Evolutionary conservation across 2,113 vertebrate genomes (phyloP).

Genomic region (Coptodon bakossiorum): DNA sequence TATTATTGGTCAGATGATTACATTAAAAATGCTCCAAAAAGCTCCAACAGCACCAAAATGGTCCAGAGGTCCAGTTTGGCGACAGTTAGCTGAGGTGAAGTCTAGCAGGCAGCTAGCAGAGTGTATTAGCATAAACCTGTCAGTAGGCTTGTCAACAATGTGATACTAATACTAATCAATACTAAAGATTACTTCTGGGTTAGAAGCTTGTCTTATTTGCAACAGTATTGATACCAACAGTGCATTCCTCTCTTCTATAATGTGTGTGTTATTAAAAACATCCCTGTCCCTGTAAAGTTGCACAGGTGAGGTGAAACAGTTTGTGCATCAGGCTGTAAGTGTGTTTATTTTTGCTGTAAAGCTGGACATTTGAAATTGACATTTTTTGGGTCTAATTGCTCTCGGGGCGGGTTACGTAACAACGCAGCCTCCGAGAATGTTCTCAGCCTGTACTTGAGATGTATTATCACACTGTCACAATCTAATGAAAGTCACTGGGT

Average conservation of each 20-base stretch:
- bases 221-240: background rate
- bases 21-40: background rate
- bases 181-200: accelerated
- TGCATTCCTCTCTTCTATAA: background rate
- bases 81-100: background rate
- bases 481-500: background rate
- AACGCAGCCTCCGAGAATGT: background rate
- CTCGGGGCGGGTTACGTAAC: background rate
- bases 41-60: background rate
- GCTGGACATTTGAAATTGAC: background rate
- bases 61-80: background rate
- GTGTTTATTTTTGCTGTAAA: background rate
- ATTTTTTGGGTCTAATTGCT: background rate
- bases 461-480: background rate
- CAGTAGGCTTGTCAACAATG: background rate
- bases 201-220: background rate
- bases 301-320: accelerated
- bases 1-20: background rate
- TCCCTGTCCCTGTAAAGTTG: background rate
- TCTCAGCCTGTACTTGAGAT: background rate
- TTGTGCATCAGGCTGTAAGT: background rate
- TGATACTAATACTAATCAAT: background rate
- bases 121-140: background rate
- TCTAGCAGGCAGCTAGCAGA: accelerated
- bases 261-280: background rate